Evolutionary conservation across 2,113 vertebrate genomes (phyloP), one percentile per base, ranked within the genome.

Genomic region (Saguinus midas): DNA sequence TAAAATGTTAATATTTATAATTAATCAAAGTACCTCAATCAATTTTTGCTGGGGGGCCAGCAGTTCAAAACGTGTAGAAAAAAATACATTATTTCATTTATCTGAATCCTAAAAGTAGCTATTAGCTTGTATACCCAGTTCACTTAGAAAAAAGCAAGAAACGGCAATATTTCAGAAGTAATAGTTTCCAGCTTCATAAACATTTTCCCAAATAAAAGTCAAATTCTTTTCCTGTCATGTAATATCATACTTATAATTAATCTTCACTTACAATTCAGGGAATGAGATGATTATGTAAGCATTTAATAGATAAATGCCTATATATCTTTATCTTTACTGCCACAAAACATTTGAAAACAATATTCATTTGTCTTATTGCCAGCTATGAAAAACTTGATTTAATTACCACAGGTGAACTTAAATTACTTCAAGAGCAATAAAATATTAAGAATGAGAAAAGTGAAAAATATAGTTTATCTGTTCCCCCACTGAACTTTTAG

Each of bases 31-130:
- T 95, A 93, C 13, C 35, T 81, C 89, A 96, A 78, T 55, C 1
- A 45, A 95, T 86, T 96, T 92, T 91, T 83, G 32, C n/a, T 95
- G 48, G 18, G 35, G 50, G 4, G 23, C 29, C 43, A 35, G 91
- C 73, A 1, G 12, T 93, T 76, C 16, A 8, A 81, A 96, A 94
- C n/a, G 91, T 97, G 40, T 75, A 96, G 68, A 95, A 94, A 97
- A 97, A 98, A 97, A 68, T 96, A 14, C 35, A 75, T 48, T 92
- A 58, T 3, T 95, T 72, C 40, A 43, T 66, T 96, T 92, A 17
- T 93, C 45, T 96, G 78, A 96, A 95, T 97, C 83, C 92, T 95
- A 89, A 97, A 98, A 95, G 43, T 88, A 93, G 6, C 4, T 35
- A 96, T 96, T 98, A 94, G 1, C 14, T 96, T 94, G 48, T 40